These are phyloP conservation scores for Brenthis ino DNA, from an alignment of 2,888 invertebrate genomes.

Conservation along the genomic window DNA sequence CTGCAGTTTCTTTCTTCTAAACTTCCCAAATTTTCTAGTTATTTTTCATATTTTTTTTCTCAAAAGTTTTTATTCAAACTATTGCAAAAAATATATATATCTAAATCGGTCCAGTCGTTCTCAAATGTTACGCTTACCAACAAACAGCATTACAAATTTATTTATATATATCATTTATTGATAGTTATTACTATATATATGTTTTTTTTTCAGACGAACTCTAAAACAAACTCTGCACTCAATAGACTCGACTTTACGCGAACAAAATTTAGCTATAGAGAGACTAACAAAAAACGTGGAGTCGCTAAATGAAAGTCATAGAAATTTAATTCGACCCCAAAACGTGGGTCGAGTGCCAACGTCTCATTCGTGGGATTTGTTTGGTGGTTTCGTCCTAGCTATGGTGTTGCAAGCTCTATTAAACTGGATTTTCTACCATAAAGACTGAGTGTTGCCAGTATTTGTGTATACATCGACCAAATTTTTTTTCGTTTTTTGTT, in stretches of 20 bases:
- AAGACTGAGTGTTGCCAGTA: constrained; percentile 56
- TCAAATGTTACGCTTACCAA: too few relatives aligned
- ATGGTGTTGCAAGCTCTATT: constrained; percentile 66
- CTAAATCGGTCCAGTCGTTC: too few relatives aligned
- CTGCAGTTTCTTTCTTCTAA: too few relatives aligned
- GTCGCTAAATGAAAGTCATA: constrained; percentile 50
- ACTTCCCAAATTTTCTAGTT: too few relatives aligned
- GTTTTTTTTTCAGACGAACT: constrained; percentile 60
- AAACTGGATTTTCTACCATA: constrained; percentile 68
- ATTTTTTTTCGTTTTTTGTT: constrained; percentile 42
- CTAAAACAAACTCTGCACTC: constrained; percentile 72
- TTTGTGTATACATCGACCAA: constrained; percentile 48
- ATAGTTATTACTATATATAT: too few relatives aligned
- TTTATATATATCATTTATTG: too few relatives aligned
- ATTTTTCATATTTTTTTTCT: too few relatives aligned
- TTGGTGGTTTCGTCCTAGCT: constrained; percentile 67
- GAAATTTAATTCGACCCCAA: constrained; percentile 46
- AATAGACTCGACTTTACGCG: constrained; percentile 75
- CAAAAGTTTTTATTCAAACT: too few relatives aligned
- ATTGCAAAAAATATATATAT: too few relatives aligned
- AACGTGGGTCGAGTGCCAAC: constrained; percentile 51
- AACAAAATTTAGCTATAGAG: constrained; percentile 75
- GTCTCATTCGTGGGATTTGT: constrained; percentile 66
- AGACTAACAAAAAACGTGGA: constrained; percentile 60
- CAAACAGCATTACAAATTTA: too few relatives aligned